phyloP scores from a whole-genome alignment of 1,140 invertebrate genomes.

The Meloidogyne exigua region DNA sequence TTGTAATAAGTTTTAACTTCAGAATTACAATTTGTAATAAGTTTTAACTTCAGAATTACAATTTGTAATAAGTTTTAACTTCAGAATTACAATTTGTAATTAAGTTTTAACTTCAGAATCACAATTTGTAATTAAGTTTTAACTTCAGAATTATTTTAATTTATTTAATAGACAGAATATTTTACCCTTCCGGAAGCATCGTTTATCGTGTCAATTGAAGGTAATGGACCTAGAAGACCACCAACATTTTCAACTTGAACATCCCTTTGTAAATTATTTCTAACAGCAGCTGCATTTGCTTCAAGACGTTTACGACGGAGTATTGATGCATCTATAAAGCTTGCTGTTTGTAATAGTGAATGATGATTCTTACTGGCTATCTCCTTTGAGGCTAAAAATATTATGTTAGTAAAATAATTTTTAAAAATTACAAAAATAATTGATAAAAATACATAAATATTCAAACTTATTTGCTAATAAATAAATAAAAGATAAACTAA shows the following conservation, averaged over 20 bases:
- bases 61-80: too few species aligned
- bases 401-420: not conserved
- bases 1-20: too few species aligned
- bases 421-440: not conserved
- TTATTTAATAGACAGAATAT: not conserved
- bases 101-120: too few species aligned
- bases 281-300: not conserved
- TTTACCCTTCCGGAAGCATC: not conserved
- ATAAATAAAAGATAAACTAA: too few species aligned
- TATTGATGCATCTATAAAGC: not conserved
- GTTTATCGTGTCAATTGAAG: not conserved
- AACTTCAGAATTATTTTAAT: too few species aligned
- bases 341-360: not conserved
- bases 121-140: too few species aligned
- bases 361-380: not conserved
- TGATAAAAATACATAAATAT: too few species aligned
- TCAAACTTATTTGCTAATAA: too few species aligned
- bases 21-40: too few species aligned
- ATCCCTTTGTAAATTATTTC: not conserved
- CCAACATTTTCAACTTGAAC: not conserved
- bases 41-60: too few species aligned
- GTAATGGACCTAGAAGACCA: not conserved
- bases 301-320: not conserved
- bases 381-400: not conserved
- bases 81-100: too few species aligned